phyloP scores from a whole-genome alignment of 1,140 invertebrate species.

The Heliconius melpomene region DNA sequence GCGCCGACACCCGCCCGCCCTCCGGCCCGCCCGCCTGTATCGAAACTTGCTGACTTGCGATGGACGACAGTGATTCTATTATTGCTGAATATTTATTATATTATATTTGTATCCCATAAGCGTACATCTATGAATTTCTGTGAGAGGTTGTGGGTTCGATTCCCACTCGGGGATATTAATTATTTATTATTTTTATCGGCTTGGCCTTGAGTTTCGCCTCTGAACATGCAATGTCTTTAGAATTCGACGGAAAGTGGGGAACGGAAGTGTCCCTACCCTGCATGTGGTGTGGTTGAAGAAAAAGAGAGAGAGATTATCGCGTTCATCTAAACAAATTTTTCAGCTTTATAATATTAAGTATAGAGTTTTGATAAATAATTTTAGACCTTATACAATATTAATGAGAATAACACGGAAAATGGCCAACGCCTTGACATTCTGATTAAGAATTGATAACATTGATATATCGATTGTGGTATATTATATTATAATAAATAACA shows the following conservation, averaged over 20 bases:
- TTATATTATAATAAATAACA: neutral
- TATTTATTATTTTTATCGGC: too few species aligned
- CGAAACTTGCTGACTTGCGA: neutral
- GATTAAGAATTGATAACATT: slow-evolving; percentile 14
- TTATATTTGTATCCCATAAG: neutral
- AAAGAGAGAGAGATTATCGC: too few species aligned
- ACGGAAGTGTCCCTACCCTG: too few species aligned
- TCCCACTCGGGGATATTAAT: neutral
- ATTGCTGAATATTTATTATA: neutral
- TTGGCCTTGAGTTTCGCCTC: too few species aligned
- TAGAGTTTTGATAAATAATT: neutral
- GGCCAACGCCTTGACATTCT: slow-evolving; percentile 20
- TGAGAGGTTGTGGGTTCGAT: neutral
- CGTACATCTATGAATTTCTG: neutral
- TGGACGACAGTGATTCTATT: neutral
- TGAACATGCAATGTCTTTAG: too few species aligned
- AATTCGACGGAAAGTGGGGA: too few species aligned
- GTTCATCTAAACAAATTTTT: neutral
- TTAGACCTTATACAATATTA: slow-evolving; percentile 18
- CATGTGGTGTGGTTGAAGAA: too few species aligned
- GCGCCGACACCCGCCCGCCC: neutral
- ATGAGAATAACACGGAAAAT: slow-evolving; percentile 21
- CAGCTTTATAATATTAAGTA: neutral
- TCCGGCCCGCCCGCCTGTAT: neutral
- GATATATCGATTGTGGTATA: slow-evolving; percentile 10